Evolutionary conservation across 1,140 invertebrate genomes (phyloP).

Genomic region (Drosophila yakuba): DNA sequence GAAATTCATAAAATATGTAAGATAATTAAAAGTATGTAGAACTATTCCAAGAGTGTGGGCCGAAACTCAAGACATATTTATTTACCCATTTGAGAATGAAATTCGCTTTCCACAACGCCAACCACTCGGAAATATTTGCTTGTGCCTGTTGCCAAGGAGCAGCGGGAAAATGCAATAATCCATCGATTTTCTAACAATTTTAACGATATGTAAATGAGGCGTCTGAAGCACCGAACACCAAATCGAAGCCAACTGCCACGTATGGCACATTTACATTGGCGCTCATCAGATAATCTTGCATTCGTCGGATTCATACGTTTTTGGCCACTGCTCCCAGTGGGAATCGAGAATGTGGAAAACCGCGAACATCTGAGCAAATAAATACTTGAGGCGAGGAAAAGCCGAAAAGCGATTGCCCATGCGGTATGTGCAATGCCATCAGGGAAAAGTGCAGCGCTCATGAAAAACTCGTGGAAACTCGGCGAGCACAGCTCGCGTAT

Average conservation of each 20-base stretch:
- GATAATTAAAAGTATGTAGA: not conserved
- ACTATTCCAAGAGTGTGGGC: not conserved
- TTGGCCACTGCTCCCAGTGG: not conserved
- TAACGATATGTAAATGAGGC: slow-evolving; percentile 70
- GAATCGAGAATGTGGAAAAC: slow-evolving; percentile 17
- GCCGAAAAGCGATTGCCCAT: slow-evolving; percentile 11
- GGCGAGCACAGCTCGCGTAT: slow-evolving; percentile 11
- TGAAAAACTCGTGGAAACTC: not conserved
- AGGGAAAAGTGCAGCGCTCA: slow-evolving; percentile 42
- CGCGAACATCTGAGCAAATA: slow-evolving; percentile 49
- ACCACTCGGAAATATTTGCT: slow-evolving; percentile 7
- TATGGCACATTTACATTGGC: slow-evolving; percentile 68
- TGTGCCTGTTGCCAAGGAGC: slow-evolving; percentile 32
- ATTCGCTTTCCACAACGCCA: slow-evolving; percentile 6
- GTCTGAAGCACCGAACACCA: slow-evolving; percentile 4
- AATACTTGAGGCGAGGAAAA: slow-evolving; percentile 16
- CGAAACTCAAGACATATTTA: slow-evolving; percentile 15
- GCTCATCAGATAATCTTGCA: slow-evolving; percentile 77
- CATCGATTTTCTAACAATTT: slow-evolving; percentile 49
- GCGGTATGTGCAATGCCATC: slow-evolving; percentile 48
- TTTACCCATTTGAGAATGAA: slow-evolving; percentile 14
- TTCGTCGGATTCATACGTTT: slow-evolving; percentile 67
- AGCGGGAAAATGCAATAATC: slow-evolving; percentile 39
- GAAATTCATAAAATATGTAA: too few relatives aligned
- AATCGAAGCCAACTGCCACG: slow-evolving; percentile 33